Conservation (phyloP, 1,140 invertebrate genomes). For the Patella vulgata region DNA sequence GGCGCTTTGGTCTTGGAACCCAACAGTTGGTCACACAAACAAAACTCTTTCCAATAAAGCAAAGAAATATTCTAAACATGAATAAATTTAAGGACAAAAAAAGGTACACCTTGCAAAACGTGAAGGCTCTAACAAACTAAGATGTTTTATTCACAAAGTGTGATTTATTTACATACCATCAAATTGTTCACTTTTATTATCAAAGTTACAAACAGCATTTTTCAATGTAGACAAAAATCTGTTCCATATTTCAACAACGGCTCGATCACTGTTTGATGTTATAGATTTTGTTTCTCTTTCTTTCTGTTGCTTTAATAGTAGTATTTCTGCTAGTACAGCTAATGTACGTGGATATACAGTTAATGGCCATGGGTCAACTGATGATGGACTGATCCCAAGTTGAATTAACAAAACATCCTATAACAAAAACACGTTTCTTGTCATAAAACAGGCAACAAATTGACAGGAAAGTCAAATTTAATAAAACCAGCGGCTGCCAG, state of each 20-base stretch:
- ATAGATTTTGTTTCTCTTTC: constrained; percentile 72
- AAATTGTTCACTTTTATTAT: constrained; percentile 48
- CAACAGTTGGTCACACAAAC: no score
- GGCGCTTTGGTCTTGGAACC: no score
- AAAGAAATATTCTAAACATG: no score
- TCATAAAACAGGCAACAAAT: not conserved
- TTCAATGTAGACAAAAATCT: constrained; percentile 86
- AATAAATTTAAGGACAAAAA: no score
- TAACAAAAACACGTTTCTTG: constrained; percentile 6
- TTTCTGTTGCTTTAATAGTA: constrained; percentile 80
- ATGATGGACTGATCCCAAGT: constrained; percentile 80
- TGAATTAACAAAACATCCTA: constrained; percentile 80
- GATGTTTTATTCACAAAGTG: no score
- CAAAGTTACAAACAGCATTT: constrained; percentile 74
- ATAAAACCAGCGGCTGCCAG: no score
- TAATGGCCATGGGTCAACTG: constrained; percentile 76
- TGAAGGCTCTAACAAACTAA: no score
- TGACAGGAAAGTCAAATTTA: no score
- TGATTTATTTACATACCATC: constrained; percentile 49
- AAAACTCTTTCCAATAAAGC: no score
- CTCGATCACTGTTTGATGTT: constrained; percentile 72
- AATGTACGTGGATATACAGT: constrained; percentile 88
- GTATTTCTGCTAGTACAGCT: constrained; percentile 80
- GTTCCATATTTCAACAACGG: constrained; percentile 90
- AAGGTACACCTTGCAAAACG: no score